A percentile compares a stretch with the other conserved stretches of the same genome.
These are phyloP conservation scores for Aptenodytes forsteri DNA, from an alignment of 2,113 vertebrate genomes.

Conservation along the genomic window DNA sequence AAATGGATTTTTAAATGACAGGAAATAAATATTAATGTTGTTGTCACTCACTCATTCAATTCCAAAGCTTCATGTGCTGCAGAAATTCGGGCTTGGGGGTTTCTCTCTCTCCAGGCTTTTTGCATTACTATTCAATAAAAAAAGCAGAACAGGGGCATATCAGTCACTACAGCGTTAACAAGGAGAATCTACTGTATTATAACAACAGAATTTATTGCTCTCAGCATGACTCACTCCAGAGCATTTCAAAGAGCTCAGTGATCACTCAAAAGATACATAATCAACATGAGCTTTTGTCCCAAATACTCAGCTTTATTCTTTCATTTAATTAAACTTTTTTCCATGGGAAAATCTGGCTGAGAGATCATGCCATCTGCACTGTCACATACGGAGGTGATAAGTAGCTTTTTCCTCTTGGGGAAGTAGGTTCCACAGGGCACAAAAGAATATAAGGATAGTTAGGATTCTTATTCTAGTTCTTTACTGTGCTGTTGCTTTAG, in stretches of 20 bases:
- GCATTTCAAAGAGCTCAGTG: not conserved
- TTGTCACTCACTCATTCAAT: slow-evolving; percentile 91
- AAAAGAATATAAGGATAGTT: not conserved
- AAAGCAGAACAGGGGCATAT: slow-evolving; percentile 25
- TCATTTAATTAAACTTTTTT: not conserved
- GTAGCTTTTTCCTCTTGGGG: not conserved
- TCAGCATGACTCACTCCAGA: not conserved
- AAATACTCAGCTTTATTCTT: not conserved
- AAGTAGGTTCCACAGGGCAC: not conserved
- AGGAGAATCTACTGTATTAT: not conserved
- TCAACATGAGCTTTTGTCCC: not conserved
- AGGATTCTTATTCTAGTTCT: not conserved
- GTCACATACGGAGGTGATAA: not conserved
- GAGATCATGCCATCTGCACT: not conserved
- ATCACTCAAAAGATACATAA: not conserved
- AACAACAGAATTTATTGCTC: slow-evolving; percentile 12
- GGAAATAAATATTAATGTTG: not conserved
- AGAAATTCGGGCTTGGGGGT: slow-evolving; percentile 96
- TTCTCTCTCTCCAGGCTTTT: slow-evolving; percentile 98
- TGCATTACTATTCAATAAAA: slow-evolving; percentile 90
- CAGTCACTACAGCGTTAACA: slow-evolving; percentile 30
- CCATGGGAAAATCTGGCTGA: not conserved
- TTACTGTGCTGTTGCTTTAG: not conserved
- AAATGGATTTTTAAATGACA: not conserved
- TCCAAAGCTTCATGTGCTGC: slow-evolving; percentile 97